Percentiles rank a stretch among this genome's conserved stretches.
These are phyloP conservation scores for Stomorhina lunata DNA, from an alignment of 2,888 invertebrate genomes.

Conservation along the genomic window DNA sequence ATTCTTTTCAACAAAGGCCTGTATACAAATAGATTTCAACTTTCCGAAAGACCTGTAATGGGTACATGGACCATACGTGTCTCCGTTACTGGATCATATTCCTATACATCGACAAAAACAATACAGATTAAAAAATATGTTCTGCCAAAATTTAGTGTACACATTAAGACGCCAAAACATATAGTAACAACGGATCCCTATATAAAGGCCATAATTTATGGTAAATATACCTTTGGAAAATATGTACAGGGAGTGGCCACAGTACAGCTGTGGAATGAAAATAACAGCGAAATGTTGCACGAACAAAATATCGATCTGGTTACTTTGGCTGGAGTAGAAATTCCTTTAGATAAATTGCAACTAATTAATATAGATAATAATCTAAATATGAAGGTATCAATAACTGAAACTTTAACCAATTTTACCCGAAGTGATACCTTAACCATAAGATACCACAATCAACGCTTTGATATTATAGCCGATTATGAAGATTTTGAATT, in stretches of 20 bases:
- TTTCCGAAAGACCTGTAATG: conserved; percentile 89
- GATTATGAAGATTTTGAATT: not conserved
- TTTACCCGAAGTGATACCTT: not conserved
- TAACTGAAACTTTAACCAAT: conserved; percentile 16
- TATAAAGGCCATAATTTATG: conserved; percentile 15
- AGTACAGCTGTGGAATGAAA: not conserved
- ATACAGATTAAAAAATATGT: conserved; percentile 67
- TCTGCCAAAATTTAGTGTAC: conserved; percentile 68
- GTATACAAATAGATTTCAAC: conserved; percentile 85
- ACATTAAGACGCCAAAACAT: conserved; percentile 24
- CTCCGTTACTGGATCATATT: conserved; percentile 68
- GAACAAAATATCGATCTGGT: not conserved
- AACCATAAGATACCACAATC: not conserved
- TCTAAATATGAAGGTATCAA: not conserved
- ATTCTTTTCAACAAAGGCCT: conserved; percentile 86
- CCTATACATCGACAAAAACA: conserved; percentile 59
- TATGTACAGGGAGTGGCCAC: conserved; percentile 36
- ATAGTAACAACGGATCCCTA: not conserved
- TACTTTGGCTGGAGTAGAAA: not conserved
- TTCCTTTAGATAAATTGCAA: not conserved
- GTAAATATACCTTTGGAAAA: conserved; percentile 33
- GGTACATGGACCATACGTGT: conserved; percentile 93
- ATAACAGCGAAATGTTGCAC: not conserved
- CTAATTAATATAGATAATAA: not conserved
- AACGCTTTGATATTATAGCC: conserved; percentile 8